Evolutionary conservation across 2,888 invertebrate species (phyloP).

Genomic region (Opisthograptis luteolata): DNA sequence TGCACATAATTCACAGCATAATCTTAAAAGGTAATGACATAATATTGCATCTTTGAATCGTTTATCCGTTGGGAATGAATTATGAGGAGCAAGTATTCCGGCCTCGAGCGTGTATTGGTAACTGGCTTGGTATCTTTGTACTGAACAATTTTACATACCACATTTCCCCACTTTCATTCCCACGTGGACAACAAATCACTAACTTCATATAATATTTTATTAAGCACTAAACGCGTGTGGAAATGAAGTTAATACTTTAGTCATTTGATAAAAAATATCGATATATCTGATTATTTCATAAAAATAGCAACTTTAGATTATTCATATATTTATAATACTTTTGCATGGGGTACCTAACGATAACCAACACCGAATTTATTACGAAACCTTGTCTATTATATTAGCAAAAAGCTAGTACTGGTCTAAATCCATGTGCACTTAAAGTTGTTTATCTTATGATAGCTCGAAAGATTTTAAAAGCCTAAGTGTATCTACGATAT

Average conservation of each 20-base stretch:
- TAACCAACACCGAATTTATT: constrained; percentile 63
- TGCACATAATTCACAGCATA: constrained; percentile 76
- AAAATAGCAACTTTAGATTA: constrained; percentile 67
- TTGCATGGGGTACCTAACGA: constrained; percentile 60
- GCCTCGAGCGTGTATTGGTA: constrained; percentile 64
- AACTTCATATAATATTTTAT: constrained; percentile 55
- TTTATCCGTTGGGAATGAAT: constrained; percentile 63
- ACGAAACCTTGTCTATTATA: constrained; percentile 62
- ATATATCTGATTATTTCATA: constrained; percentile 59
- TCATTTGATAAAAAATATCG: constrained; percentile 79
- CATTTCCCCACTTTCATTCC: constrained; percentile 63
- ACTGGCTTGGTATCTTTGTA: constrained; percentile 79
- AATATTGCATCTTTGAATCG: constrained; percentile 65
- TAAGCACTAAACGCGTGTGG: constrained; percentile 63
- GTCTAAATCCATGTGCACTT: constrained; percentile 80
- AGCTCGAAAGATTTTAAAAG: constrained; percentile 78
- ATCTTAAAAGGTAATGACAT: constrained; percentile 67
- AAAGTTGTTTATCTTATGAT: constrained; percentile 74
- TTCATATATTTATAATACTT: constrained; percentile 69
- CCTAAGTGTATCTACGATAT: constrained; percentile 77
- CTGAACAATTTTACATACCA: constrained; percentile 57
- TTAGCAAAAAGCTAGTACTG: constrained; percentile 74
- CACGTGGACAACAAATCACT: constrained; percentile 51
- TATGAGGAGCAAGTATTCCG: constrained; percentile 45
- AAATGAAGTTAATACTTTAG: constrained; percentile 78